Conservation (phyloP, 2,797 vertebrate species). For the Cyprinodon diabolis region DNA sequence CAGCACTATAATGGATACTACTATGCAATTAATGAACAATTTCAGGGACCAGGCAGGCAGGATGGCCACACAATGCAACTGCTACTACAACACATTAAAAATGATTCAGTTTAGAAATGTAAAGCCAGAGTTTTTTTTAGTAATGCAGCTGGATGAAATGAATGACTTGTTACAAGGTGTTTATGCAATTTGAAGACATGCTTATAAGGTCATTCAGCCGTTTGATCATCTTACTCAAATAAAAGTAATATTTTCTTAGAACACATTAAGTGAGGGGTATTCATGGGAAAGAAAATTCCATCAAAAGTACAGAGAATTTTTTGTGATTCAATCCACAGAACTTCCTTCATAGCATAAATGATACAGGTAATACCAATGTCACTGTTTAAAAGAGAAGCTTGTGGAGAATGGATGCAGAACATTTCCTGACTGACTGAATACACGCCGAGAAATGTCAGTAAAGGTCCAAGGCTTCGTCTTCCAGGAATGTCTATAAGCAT, state of each 20-base stretch:
- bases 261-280: not conserved
- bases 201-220: not conserved
- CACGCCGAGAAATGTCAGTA: slow-evolving; percentile 1
- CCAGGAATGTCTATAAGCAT: slow-evolving; percentile 39
- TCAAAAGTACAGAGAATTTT: not conserved
- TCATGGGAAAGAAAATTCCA: not conserved
- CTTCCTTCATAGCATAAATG: not conserved
- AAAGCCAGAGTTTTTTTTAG: not conserved
- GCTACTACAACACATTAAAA: too few relatives aligned
- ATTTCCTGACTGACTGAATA: slow-evolving; percentile 11
- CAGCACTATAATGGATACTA: too few relatives aligned
- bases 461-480: slow-evolving; percentile 16
- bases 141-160: not conserved
- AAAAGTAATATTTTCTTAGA: not conserved
- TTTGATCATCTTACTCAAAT: not conserved
- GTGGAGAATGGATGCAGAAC: not conserved
- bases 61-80: not conserved
- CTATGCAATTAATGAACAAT: not conserved
- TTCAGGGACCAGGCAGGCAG: not conserved
- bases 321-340: not conserved
- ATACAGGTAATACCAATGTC: not conserved
- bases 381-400: not conserved
- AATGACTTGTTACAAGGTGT: not conserved
- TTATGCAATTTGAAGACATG: not conserved
- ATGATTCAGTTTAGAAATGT: too few relatives aligned